phyloP scores from a whole-genome alignment of 2,797 vertebrate genomes.

The Psittacula derbiana region DNA sequence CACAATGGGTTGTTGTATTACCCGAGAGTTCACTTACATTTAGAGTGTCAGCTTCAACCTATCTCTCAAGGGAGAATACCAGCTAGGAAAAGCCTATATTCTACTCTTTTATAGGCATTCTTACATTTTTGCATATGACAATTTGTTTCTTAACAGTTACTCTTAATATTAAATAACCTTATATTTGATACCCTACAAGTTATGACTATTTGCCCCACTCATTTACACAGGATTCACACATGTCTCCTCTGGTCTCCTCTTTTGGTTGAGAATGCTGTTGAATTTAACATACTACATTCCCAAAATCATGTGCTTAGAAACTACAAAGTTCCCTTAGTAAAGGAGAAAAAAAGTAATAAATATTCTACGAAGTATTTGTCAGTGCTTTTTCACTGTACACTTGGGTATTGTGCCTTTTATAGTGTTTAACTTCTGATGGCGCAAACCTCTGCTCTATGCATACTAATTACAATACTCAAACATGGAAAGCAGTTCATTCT shows the following conservation, averaged over 20 bases:
- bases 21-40: neutral
- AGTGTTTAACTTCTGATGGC: neutral
- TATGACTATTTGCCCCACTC: neutral
- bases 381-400: neutral
- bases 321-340: neutral
- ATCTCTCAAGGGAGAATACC: neutral
- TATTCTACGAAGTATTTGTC: neutral
- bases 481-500: neutral
- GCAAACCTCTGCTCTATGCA: neutral
- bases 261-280: neutral
- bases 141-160: neutral
- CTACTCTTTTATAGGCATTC: neutral
- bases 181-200: neutral
- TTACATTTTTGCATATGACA: neutral
- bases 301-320: neutral
- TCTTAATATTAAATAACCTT: neutral
- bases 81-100: neutral
- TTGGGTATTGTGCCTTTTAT: neutral
- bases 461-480: neutral
- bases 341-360: neutral
- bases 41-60: neutral
- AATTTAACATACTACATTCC: neutral
- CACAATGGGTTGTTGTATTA: neutral
- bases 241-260: fast-evolving
- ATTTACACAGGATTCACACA: neutral